Conservation (phyloP, 2,888 invertebrate species). For the Leptinotarsa juncta region DNA sequence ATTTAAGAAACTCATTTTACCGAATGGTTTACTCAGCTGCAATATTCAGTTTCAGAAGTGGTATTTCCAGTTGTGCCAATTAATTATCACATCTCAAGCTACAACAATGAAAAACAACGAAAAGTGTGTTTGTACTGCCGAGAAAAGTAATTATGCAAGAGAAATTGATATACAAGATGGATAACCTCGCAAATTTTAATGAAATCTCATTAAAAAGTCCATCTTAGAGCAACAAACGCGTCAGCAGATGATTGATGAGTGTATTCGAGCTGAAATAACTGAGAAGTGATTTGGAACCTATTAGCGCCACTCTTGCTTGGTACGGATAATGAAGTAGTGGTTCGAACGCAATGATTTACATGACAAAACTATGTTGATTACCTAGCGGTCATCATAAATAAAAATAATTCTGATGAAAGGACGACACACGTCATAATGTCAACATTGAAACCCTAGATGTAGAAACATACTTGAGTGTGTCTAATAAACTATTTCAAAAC, state of each 20-base stretch:
- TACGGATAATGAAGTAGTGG: conserved; percentile 12
- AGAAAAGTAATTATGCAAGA: conserved; percentile 40
- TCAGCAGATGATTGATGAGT: conserved; percentile 49
- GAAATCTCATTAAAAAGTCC: conserved; percentile 55
- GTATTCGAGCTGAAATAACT: conserved; percentile 40
- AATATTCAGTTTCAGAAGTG: conserved; percentile 51
- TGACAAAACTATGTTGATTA: neutral
- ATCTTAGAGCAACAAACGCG: conserved; percentile 48
- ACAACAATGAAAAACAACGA: conserved; percentile 15
- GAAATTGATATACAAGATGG: conserved; percentile 54
- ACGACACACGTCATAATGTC: too few relatives aligned
- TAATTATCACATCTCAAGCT: conserved; percentile 19
- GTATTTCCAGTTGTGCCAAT: conserved; percentile 26
- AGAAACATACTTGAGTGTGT: too few relatives aligned
- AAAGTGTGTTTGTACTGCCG: conserved; percentile 10
- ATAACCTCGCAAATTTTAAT: conserved; percentile 53
- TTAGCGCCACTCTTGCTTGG: conserved; percentile 36
- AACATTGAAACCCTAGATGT: too few relatives aligned
- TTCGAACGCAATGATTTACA: neutral
- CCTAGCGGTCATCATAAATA: neutral
- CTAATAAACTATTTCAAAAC: too few relatives aligned
- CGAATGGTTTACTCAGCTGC: conserved; percentile 48
- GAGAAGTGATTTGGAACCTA: conserved; percentile 39
- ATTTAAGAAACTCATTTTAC: conserved; percentile 50
- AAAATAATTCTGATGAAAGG: too few relatives aligned